These are phyloP conservation scores for Gasteruption jaculator DNA, from an alignment of 2,888 invertebrate species.

Conservation along the genomic window DNA sequence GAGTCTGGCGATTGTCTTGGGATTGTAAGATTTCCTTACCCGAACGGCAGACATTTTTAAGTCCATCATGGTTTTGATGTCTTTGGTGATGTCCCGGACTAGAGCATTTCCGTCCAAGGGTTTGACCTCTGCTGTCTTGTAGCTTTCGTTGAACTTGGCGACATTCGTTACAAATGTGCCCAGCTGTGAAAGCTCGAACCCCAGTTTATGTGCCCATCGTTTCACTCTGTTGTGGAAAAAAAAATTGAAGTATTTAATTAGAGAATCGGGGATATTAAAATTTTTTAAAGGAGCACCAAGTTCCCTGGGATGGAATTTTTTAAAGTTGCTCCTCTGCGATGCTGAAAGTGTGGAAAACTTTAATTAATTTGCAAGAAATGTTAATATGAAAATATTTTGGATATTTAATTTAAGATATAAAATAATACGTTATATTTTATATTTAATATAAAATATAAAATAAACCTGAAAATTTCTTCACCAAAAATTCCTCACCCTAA, in stretches of 20 bases:
- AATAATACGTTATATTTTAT: too few species aligned
- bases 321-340: too few species aligned
- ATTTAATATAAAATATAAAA: too few species aligned
- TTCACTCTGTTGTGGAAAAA: constrained; percentile 58
- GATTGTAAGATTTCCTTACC: constrained; percentile 51
- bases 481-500: too few species aligned
- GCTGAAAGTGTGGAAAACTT: too few species aligned
- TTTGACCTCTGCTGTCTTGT: constrained; percentile 72
- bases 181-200: constrained; percentile 74
- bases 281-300: background rate
- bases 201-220: constrained; percentile 78
- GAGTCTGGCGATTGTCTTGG: background rate
- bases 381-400: too few species aligned
- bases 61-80: constrained; percentile 84
- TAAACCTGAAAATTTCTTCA: too few species aligned
- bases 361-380: too few species aligned
- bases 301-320: constrained; percentile 1
- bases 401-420: too few species aligned
- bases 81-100: constrained; percentile 77
- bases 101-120: constrained; percentile 73
- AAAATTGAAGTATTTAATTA: background rate
- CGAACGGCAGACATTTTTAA: constrained; percentile 83
- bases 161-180: constrained; percentile 77
- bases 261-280: background rate
- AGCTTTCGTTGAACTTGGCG: constrained; percentile 77